Evolutionary conservation across 1,140 invertebrate species (phyloP), one percentile per base, ranked within the genome.

Genomic region (Trigoniulus corallinus): DNA sequence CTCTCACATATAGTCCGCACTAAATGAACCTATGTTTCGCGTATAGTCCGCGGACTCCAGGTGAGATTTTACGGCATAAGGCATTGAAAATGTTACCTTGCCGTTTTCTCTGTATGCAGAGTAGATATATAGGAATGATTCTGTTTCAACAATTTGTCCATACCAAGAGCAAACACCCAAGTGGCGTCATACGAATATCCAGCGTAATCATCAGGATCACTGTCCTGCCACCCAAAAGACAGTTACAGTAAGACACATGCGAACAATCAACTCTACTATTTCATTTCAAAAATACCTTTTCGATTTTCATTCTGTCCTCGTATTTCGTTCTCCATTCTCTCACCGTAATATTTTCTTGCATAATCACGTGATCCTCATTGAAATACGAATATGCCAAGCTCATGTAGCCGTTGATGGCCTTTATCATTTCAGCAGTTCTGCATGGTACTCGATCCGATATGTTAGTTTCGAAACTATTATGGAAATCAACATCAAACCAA

Each of bases 101-200:
- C 72, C 12, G 74, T 76, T 48, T 67, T 68, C 49, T 68, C 62
- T 1, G 71, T 72, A 60, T 79, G 78, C 13, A 82, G 59, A 56
- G 73, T 68, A 25, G 75, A 67, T 2, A 78, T 58, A 40, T 73
- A 71, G 27, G 74, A 72, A 12, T 72, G 69, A 61, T 78, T 68
- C 40, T 67, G 71, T 44, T 70, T 73, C 0, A 80, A 59, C 0
- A 86, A 63, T 54, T 72, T 68, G 57, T 84, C 74, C 20, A 83
- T 63, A 1, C 82, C 84, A 18, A 76, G 67, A 3, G 82, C 85
- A 62, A 83, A 88, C 1, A 77, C 77, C 85, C 85, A 88, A 41
- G 87, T 79, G 0, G 83, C 84, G 67, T 89, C 85, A 62, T 88
- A 88, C 1, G 72, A 71, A 61, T 80, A 88, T 1, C 81, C 80